Base-by-base conservation (phyloP, 2,113 vertebrate species). In the Lathamus discolor region DNA sequence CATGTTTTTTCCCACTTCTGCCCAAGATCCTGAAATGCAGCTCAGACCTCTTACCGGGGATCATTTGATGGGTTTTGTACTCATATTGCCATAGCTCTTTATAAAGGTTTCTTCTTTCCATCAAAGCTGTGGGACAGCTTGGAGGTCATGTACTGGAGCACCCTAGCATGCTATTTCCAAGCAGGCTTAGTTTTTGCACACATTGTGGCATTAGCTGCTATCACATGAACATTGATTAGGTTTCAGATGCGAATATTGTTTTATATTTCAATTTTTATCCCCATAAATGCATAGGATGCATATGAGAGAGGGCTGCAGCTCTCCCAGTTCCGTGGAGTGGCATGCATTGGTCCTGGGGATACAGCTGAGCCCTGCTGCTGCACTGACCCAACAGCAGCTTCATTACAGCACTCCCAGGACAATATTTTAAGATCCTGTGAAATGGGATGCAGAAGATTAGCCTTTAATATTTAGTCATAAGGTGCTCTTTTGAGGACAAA, bases 341-440 rank as follows among this genome's bases (percentile, higher is more conserved):
- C 1, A 3, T 28, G 80, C 0, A 3, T 16, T 1, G 1, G 4
- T 17, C 31, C 24, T 28, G 37, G 49, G 55, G 8, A 16, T 23
- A 33, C 2, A 2, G 24, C 80, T 44, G 35, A 52, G 70, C 33
- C 35, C 39, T 29, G 28, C 33, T 1, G 0, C 29, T 39, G 61
- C 2, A 3, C 9, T 7, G 3, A 0, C 54, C 59, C 64, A 27
- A 5, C 6, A 73, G 41, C 43, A 83, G 12, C 43, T 76, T 15
- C 46, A 9, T 18, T 46, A 33, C n/a, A 70, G 43, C 41, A 23
- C 31, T 59, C 49, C 24, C 19, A 84, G 70, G 27, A 28, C 19
- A 41, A 1, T 37, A 31, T 72, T 52, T 82, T 62, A 31, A 54
- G 44, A 63, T 66, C 27, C 31, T 13, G 10, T 22, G 8, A 87